phyloP scores from a whole-genome alignment of 2,888 invertebrate species.

The Drosophila ezoana region DNA sequence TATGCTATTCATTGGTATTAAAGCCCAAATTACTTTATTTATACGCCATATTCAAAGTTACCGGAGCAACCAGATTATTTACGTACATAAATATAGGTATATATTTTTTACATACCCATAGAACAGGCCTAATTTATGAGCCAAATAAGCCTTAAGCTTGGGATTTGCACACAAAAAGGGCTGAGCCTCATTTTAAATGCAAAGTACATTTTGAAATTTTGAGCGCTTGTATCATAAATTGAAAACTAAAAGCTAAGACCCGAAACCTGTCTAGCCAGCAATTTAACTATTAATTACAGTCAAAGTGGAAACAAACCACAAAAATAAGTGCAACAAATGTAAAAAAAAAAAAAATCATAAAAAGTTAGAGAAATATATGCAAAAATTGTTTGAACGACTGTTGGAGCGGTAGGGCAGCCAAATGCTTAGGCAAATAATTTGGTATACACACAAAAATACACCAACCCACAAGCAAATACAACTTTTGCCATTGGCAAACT shows the following conservation, averaged over 20 bases:
- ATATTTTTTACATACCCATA: not conserved
- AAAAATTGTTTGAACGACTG: slow-evolving; percentile 20
- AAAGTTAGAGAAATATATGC: slow-evolving; percentile 6
- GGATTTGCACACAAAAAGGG: slow-evolving; percentile 1
- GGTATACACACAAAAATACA: slow-evolving; percentile 2
- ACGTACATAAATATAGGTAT: not conserved
- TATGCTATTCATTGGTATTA: slow-evolving; percentile 43
- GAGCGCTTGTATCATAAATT: slow-evolving; percentile 24
- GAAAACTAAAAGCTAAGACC: slow-evolving; percentile 30
- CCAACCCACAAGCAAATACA: slow-evolving; percentile 1
- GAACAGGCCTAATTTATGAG: slow-evolving; percentile 26
- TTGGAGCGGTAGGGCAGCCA: slow-evolving; percentile 30
- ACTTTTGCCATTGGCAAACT: slow-evolving; percentile 49
- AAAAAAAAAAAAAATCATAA: slow-evolving; percentile 6
- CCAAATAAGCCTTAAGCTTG: slow-evolving; percentile 21
- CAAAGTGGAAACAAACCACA: slow-evolving; percentile 23
- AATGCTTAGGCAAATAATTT: slow-evolving; percentile 56
- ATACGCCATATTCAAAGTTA: slow-evolving; percentile 67
- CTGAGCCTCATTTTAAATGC: slow-evolving; percentile 17
- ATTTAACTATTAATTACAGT: slow-evolving; percentile 58
- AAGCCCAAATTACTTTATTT: slow-evolving; percentile 74
- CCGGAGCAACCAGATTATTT: slow-evolving; percentile 50
- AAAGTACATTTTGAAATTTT: slow-evolving; percentile 22
- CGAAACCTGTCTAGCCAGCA: slow-evolving; percentile 49
- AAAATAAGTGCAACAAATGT: slow-evolving; percentile 25